Evolutionary conservation across 2,113 vertebrate species (phyloP), one percentile per base, ranked within the genome.

Genomic region (Carollia perspicillata): DNA sequence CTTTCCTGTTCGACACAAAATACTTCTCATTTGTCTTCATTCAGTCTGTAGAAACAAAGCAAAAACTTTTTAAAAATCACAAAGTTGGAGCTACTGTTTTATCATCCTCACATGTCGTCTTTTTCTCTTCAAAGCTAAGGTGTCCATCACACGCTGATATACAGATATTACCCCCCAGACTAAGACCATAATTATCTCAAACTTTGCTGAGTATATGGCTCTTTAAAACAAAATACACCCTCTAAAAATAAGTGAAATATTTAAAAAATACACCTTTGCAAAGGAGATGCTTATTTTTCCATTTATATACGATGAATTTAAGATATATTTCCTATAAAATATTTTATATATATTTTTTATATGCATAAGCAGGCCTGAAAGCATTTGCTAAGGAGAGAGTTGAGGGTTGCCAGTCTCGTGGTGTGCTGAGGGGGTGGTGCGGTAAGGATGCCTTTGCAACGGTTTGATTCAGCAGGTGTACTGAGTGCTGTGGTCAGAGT

Each of bases 311-410:
- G 83, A n/a, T 79, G 49, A 74, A 83, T 20, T 74, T 93, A 84
- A 85, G 47, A 60, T 55, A 5, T n/a, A 72, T 93, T 95, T 96
- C 33, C n/a, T 97, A 49, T 66, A 90, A 90, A 92, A 33, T 63
- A 33, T 22, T 93, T 95, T 92, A 17, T 18, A 75, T 18, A 17
- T 47, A 63, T 75, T 75, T 75, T 33, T 33, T 47, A n/a, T 77
- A n/a, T 49, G 60, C 40, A 1, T 72, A 87, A 92, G 93, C 9
- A 18, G 87, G 95, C 95, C 87, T 89, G 89, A 89, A 93, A 97
- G 55, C 47, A 51, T 92, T 94, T 91, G 44, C 74, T 69, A 84
- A 72, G 75, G 60, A 93, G 66, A 66, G 55, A 81, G 47, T 93
- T 65, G 42, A 65, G 49, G 6, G 14, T 91, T 78, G 69, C 89